Conservation (phyloP, 1,140 invertebrate species). For the Solenopsis fugax region DNA sequence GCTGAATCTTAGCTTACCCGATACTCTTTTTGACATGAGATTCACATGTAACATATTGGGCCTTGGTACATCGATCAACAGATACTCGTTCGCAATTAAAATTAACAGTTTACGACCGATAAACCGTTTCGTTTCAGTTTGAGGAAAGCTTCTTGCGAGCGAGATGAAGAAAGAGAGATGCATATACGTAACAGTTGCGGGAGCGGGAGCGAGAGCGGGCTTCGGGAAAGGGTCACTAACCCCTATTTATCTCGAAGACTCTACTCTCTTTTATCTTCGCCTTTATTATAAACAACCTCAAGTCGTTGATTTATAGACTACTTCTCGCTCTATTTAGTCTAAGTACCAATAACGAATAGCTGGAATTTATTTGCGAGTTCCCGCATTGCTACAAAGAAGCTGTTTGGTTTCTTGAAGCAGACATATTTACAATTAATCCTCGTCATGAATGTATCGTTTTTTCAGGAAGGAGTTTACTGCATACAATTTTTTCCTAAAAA, state of each 20-base stretch:
- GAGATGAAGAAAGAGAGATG: constrained; percentile 20
- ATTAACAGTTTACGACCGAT: constrained; percentile 50
- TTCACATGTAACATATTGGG: not conserved
- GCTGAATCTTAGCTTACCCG: not conserved
- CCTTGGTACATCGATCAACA: constrained; percentile 54
- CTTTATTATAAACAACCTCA: constrained; percentile 72
- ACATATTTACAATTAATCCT: not conserved
- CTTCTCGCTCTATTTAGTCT: constrained; percentile 48
- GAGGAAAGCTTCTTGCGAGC: constrained; percentile 28
- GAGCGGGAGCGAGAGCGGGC: not conserved
- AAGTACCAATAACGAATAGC: constrained; percentile 42
- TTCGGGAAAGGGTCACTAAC: constrained; percentile 73
- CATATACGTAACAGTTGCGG: not conserved
- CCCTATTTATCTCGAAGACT: constrained; percentile 71
- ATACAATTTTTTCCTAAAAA: not conserved
- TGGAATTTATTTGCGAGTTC: constrained; percentile 7
- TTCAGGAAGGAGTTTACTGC: not conserved
- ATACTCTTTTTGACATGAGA: not conserved
- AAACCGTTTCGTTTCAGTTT: constrained; percentile 41
- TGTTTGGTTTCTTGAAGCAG: not conserved
- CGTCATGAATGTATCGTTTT: not conserved
- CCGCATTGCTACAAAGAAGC: not conserved
- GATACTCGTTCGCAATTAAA: constrained; percentile 32
- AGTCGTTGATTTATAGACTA: constrained; percentile 51
- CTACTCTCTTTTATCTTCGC: constrained; percentile 67